phyloP scores from a whole-genome alignment of 2,888 invertebrate species.

The Pristionchus entomophagus region DNA sequence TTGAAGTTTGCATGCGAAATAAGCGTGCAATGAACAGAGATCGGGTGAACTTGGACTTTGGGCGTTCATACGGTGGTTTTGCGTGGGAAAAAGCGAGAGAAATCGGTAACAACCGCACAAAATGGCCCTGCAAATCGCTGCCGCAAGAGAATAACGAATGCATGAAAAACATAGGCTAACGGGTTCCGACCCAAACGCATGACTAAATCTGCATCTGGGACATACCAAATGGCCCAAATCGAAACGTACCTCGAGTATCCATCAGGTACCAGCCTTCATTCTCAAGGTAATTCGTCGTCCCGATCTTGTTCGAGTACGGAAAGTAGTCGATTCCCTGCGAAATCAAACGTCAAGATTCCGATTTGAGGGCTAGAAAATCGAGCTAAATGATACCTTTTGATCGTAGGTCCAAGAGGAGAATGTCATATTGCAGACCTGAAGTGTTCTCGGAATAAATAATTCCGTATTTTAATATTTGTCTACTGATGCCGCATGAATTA shows the following conservation, averaged over 20 bases:
- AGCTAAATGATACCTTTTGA: slow-evolving; percentile 55
- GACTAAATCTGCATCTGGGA: too few relatives aligned
- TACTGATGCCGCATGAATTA: too few relatives aligned
- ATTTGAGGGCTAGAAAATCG: background rate
- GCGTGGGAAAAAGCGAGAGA: too few relatives aligned
- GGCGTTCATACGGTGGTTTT: too few relatives aligned
- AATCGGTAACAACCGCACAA: too few relatives aligned
- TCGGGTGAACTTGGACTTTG: background rate
- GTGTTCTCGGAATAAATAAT: too few relatives aligned
- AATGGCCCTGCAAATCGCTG: too few relatives aligned
- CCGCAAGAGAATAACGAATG: too few relatives aligned
- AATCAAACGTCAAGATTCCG: background rate
- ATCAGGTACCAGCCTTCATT: slow-evolving; percentile 75
- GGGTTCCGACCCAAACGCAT: too few relatives aligned
- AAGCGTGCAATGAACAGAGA: background rate
- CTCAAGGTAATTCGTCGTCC: slow-evolving; percentile 72
- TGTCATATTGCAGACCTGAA: slow-evolving; percentile 73
- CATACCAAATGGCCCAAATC: too few relatives aligned
- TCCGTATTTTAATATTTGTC: too few relatives aligned
- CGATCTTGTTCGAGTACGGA: slow-evolving; percentile 71
- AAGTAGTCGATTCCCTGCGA: slow-evolving; percentile 72
- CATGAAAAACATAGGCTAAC: too few relatives aligned
- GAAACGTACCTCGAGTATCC: slow-evolving; percentile 65
- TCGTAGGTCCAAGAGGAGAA: slow-evolving; percentile 75
- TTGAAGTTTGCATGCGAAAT: slow-evolving; percentile 28